Conservation (phyloP, 2,888 invertebrate genomes). For the Metacarcinus magister region DNA sequence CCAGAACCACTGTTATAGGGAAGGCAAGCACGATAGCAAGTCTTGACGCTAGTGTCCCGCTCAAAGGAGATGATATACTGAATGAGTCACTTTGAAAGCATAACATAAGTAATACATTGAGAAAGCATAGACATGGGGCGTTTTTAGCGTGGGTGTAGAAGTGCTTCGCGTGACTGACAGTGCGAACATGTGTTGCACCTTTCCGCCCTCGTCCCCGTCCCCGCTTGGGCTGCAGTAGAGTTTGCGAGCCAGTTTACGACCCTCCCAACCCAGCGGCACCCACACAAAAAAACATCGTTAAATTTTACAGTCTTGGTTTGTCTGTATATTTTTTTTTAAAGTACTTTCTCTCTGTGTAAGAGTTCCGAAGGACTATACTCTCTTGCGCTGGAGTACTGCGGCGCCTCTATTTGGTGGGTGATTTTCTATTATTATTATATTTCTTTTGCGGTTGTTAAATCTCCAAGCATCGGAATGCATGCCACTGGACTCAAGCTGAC, state of each 20-base stretch:
- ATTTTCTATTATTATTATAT: conserved; percentile 31
- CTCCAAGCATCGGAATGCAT: conserved; percentile 37
- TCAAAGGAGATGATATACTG: background rate
- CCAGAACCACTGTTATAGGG: background rate
- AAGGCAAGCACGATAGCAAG: background rate
- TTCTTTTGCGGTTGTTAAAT: conserved; percentile 46
- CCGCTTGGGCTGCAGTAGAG: conserved; percentile 40
- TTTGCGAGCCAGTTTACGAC: conserved; percentile 49
- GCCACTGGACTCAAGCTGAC: background rate
- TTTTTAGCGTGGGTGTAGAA: background rate
- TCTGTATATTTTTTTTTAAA: conserved; percentile 9
- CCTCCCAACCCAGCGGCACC: conserved; percentile 17
- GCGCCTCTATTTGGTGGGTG: conserved; percentile 29
- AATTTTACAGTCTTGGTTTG: conserved; percentile 28
- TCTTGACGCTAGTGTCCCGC: background rate
- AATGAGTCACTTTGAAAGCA: background rate
- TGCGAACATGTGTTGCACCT: conserved; percentile 29
- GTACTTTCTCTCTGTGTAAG: background rate
- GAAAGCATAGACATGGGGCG: background rate
- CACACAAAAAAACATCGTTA: conserved; percentile 3
- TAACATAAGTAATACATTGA: background rate
- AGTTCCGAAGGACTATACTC: background rate
- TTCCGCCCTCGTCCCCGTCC: conserved; percentile 6
- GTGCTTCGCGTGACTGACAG: background rate
- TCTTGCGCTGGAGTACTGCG: background rate